Base-by-base conservation (phyloP, 2,888 invertebrate genomes). In the Hololepta plana region DNA sequence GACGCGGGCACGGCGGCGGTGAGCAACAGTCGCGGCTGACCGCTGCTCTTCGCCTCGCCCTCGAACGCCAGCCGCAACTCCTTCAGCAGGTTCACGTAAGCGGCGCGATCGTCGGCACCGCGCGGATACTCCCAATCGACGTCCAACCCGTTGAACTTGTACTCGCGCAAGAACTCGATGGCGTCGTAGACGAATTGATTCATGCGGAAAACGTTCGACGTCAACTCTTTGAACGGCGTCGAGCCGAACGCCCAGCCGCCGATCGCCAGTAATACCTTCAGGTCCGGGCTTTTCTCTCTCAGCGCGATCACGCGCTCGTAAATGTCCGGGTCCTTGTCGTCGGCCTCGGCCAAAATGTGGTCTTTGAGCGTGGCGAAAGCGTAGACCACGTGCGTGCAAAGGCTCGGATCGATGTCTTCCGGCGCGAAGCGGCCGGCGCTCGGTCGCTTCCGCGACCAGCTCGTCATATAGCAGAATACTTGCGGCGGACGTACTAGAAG, bases 171-270 rank as follows among this genome's bases (percentile, higher is more conserved):
- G 59, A 88, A 90, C 39, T 91, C 88, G 31, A 90, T 88, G 10
- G 88, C 84, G 52, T 88, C 85, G 48, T 90, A 91, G 3, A 90
- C 88, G 48, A 91, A 91, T 48, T 87, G 85, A 49, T 88, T 88
- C 85, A 88, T 88, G 23, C 88, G 68, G 67, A 81, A 88, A 3
- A 81, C 77, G 48, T 85, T 90, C 31, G 79, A 76, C 0, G 88
- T 88, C 20, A 90, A 62, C 49, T 88, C 87, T 59, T 85, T 87
- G 64, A 87, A 88, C 3, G 88, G 88, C 0, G 85, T 87, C 2
- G 91, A 90, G 7, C 91, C 91, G 45, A 91, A 91, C 1, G 87
- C 87, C 91, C 91, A 93, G 11, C 93, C 93, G 30, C 93, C 93
- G 39, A 93, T 84, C 2, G 85, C 85, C 9, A 87, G 55, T 1